Evolutionary conservation across 2,888 invertebrate genomes (phyloP).

Genomic region (Thecocarcelia acutangulata): DNA sequence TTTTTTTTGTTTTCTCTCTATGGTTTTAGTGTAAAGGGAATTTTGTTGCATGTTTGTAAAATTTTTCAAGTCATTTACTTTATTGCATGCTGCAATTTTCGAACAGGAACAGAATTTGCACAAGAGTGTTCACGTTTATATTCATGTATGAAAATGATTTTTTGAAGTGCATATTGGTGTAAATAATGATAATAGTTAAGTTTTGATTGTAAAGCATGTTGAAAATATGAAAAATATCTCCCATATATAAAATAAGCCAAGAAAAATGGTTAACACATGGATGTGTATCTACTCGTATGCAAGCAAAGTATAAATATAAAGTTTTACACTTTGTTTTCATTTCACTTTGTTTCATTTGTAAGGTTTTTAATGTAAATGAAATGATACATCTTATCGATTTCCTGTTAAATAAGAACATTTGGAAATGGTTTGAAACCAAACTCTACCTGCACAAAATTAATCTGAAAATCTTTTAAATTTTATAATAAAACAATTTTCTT

Average conservation of each 20-base stretch:
- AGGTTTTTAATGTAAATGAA: no score
- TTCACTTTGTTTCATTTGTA: no score
- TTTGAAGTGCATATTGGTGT: constrained; percentile 59
- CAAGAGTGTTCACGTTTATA: neutral
- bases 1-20: neutral
- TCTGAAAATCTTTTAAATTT: no score
- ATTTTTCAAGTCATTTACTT: constrained; percentile 59
- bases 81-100: constrained; percentile 51
- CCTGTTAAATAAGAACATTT: no score
- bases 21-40: neutral
- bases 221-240: constrained; percentile 13
- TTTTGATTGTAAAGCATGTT: constrained; percentile 46
- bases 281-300: no score
- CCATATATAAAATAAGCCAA: neutral
- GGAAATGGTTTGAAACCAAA: no score
- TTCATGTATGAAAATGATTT: constrained; percentile 12
- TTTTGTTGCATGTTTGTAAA: constrained; percentile 52
- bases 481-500: no score
- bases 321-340: no score
- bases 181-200: constrained; percentile 61
- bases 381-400: no score
- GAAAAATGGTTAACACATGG: no score
- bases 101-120: constrained; percentile 8
- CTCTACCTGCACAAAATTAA: no score
- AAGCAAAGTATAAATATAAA: no score